Evolutionary conservation across 2,797 vertebrate species (phyloP), one percentile per base, ranked within the genome.

Genomic region (Poeciliopsis turneri): DNA sequence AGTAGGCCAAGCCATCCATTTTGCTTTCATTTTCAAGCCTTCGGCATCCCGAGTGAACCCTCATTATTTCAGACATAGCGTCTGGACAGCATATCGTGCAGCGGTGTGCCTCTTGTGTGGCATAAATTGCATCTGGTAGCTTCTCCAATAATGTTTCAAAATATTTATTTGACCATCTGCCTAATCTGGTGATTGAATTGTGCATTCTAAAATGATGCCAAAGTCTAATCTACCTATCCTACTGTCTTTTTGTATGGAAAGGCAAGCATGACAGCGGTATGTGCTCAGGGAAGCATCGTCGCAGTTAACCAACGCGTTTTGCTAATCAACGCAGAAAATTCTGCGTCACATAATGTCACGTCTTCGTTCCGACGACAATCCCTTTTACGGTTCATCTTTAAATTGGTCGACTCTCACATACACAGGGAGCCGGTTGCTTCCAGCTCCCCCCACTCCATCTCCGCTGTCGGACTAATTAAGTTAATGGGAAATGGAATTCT

Each of bases 401-500:
- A n/a, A n/a, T 46, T 70, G 9, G 45, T 69, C 78, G 78, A 80
- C 70, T 77, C 45, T 68, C 55, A 75, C 39, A 75, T 46, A 80
- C 77, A 74, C 36, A 75, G 20, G 72, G 20, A 53, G 33, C 33
- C 75, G 61, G 61, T 78, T 86, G 83, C 78, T 75, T 85, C 83
- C 74, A 80, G 81, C 82, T 77, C 33, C 33, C 33, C 33, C 0
- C 33, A 2, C 33, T 83, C n/a, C 78, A 78, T 87, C 86, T 83
- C 77, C 73, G 46, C 77, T 76, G 61, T 82, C 87, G 85, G 90
- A 94, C 94, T 95, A 95, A 96, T 95, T 95, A 95, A 91, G 88
- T 92, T 94, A 95, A 96, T 95, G 92, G 94, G 86, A 93, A 89
- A 94, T 86, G 82, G 89, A 93, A 90, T 93, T 93, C 92, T 94